Conservation (phyloP, 2,797 vertebrate genomes). For the Manis pentadactyla region DNA sequence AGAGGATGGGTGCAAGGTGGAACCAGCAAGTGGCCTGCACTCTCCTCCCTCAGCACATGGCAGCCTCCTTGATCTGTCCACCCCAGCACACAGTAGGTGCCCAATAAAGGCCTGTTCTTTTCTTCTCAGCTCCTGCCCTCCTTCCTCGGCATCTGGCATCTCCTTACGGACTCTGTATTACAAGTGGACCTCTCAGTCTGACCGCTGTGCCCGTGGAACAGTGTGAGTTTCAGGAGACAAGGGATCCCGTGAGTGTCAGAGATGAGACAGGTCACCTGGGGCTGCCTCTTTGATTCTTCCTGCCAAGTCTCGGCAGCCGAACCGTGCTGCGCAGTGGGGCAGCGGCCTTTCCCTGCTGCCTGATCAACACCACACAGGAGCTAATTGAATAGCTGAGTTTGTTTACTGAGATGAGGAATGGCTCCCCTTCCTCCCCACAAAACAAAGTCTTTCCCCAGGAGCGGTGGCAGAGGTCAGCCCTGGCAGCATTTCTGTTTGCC, state of each 20-base stretch:
- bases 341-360: accelerated
- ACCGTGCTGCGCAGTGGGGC: accelerated
- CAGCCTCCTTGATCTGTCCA: background rate
- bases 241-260: background rate
- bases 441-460: background rate
- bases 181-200: background rate
- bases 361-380: background rate
- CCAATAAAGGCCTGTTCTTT: background rate
- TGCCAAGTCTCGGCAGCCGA: background rate
- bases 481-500: background rate
- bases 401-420: constrained; percentile 56
- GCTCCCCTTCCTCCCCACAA: constrained; percentile 21
- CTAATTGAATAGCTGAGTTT: constrained; percentile 78
- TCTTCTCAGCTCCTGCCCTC: background rate
- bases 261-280: background rate
- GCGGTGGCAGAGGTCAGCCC: background rate
- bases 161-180: background rate
- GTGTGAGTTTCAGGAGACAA: background rate
- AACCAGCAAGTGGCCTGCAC: background rate
- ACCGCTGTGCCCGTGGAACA: accelerated
- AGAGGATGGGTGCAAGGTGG: background rate
- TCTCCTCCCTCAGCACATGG: background rate
- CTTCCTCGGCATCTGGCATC: no score
- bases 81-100: background rate
- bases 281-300: constrained; percentile 28